These are phyloP conservation scores for Lymantria monacha DNA, from an alignment of 2,888 invertebrate genomes.

Conservation along the genomic window DNA sequence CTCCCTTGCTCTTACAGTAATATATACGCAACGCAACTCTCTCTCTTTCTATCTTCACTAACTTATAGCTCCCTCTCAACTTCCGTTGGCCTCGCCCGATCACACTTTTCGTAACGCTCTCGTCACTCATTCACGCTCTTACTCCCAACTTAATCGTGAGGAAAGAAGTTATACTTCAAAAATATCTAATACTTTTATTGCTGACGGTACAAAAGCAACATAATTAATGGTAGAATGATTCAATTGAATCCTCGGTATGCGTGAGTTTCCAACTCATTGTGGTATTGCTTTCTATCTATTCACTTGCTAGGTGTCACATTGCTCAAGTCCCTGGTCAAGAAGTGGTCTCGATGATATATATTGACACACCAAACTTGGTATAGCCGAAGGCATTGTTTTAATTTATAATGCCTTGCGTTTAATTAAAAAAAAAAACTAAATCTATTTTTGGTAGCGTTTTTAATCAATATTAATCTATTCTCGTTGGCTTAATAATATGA, in stretches of 20 bases:
- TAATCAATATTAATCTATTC: neutral
- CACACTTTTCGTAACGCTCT: too few relatives aligned
- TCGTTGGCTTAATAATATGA: too few relatives aligned
- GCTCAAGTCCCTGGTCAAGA: slow-evolving; percentile 43
- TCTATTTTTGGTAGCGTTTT: slow-evolving; percentile 3
- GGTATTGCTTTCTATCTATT: slow-evolving; percentile 60
- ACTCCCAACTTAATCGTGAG: too few relatives aligned
- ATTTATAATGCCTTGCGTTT: slow-evolving; percentile 15
- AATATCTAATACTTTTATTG: slow-evolving; percentile 21
- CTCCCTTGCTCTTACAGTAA: too few relatives aligned
- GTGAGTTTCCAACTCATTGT: slow-evolving; percentile 64
- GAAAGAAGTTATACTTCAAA: too few relatives aligned
- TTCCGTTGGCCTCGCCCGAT: too few relatives aligned
- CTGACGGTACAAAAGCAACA: slow-evolving; percentile 46
- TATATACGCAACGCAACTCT: too few relatives aligned
- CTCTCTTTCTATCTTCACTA: too few relatives aligned
- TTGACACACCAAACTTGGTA: slow-evolving; percentile 24
- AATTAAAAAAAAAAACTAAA: slow-evolving; percentile 21
- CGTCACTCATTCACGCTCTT: too few relatives aligned
- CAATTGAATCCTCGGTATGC: slow-evolving; percentile 75
- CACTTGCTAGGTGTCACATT: slow-evolving; percentile 64
- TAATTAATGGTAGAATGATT: slow-evolving; percentile 68
- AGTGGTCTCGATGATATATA: slow-evolving; percentile 20
- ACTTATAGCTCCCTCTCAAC: too few relatives aligned
- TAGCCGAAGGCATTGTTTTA: slow-evolving; percentile 30